These are phyloP conservation scores for Anthophora plumipes DNA, from an alignment of 2,888 invertebrate genomes.

Conservation along the genomic window DNA sequence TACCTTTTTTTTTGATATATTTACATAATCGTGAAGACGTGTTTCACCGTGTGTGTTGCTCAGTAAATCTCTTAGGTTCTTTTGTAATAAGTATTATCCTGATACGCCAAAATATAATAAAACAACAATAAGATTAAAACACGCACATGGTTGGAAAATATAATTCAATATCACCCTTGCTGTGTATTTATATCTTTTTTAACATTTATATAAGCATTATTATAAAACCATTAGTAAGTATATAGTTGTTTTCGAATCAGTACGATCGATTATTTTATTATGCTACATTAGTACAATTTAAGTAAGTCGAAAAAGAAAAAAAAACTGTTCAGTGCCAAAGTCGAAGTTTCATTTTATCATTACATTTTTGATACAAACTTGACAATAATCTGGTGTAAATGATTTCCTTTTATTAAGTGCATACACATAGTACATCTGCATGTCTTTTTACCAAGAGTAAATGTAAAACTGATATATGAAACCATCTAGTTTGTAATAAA, in stretches of 20 bases:
- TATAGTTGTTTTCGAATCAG: constrained; percentile 54
- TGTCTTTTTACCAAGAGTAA: constrained; percentile 71
- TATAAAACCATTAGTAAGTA: constrained; percentile 51
- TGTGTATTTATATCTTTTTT: constrained; percentile 47
- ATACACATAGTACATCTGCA: constrained; percentile 65
- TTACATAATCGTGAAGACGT: constrained; percentile 25
- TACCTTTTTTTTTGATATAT: constrained; percentile 29
- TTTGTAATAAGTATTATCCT: constrained; percentile 20
- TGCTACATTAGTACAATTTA: constrained; percentile 53
- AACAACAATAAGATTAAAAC: constrained; percentile 71
- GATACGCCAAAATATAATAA: constrained; percentile 42
- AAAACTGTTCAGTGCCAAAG: constrained; percentile 82
- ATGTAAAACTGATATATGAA: constrained; percentile 69
- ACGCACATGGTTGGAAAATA: constrained; percentile 74
- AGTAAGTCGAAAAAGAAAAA: constrained; percentile 49
- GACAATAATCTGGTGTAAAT: constrained; percentile 79
- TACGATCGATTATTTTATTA: constrained; percentile 55
- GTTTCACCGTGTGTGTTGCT: constrained; percentile 16
- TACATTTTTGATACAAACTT: constrained; percentile 72
- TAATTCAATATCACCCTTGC: constrained; percentile 33
- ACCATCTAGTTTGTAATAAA: constrained; percentile 76
- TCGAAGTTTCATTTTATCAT: constrained; percentile 71
- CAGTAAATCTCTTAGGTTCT: constrained; percentile 14
- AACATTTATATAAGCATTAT: constrained; percentile 44
- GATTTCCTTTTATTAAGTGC: constrained; percentile 69